Percentiles rank a stretch among this genome's conserved stretches.
These are phyloP conservation scores for Acanthiza pusilla DNA, from an alignment of 2,797 vertebrate genomes.

Conservation along the genomic window DNA sequence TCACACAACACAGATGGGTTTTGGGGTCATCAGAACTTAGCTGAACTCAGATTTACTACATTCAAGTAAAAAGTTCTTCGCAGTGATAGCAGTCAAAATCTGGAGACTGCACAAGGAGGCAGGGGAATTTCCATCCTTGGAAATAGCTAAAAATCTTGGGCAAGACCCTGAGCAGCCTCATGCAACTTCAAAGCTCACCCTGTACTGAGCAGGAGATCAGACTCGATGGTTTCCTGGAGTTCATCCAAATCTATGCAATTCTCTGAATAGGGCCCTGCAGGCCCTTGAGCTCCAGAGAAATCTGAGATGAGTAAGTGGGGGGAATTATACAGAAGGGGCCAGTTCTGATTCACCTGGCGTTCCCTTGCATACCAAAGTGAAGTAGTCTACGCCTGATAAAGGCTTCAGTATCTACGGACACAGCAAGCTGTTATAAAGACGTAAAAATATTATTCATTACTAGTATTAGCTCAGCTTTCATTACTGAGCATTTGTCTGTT, in stretches of 20 bases:
- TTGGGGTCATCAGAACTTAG: not conserved
- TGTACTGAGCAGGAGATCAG: not conserved
- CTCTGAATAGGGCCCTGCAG: not conserved
- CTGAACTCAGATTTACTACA: not conserved
- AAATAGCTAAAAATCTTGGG: not conserved
- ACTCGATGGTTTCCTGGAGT: not conserved
- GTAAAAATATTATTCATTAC: not conserved
- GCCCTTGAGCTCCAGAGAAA: not conserved
- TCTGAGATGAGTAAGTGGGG: accelerated
- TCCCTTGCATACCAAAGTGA: not conserved
- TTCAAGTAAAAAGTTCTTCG: not conserved
- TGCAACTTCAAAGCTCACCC: not conserved
- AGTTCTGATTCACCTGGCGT: not conserved
- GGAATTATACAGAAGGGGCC: not conserved
- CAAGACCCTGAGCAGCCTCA: not conserved
- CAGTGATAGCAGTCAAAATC: not conserved
- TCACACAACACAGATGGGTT: accelerated
- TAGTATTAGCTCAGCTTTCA: not conserved
- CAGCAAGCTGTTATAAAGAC: not conserved
- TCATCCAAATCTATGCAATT: not conserved
- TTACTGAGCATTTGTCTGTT: not conserved
- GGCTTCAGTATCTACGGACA: not conserved
- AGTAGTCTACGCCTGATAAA: not conserved
- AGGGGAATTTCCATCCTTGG: not conserved
- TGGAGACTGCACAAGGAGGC: not conserved